These are phyloP conservation scores for Craterocephalus amniculus DNA, from an alignment of 2,797 vertebrate species.

Conservation along the genomic window DNA sequence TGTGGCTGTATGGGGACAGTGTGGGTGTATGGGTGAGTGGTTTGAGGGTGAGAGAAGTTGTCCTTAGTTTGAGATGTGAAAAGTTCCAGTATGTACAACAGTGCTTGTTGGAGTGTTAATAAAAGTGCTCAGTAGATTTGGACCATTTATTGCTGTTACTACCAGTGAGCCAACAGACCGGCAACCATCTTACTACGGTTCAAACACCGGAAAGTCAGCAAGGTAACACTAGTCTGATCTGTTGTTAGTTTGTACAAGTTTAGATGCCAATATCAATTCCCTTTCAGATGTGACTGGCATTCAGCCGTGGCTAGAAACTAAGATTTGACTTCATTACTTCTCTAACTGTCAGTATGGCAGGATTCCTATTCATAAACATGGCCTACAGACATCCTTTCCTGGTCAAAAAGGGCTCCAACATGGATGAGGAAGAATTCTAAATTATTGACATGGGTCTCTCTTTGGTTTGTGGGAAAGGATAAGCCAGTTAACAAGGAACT, in stretches of 20 bases:
- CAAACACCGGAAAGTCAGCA: too few relatives aligned
- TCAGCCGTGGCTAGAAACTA: neutral
- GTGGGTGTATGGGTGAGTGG: too few relatives aligned
- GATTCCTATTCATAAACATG: neutral
- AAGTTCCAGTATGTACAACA: too few relatives aligned
- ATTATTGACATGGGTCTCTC: neutral
- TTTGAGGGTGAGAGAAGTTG: too few relatives aligned
- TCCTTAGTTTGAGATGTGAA: too few relatives aligned
- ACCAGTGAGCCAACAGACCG: too few relatives aligned
- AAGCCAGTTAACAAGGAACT: conserved; percentile 24
- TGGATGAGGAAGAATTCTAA: neutral
- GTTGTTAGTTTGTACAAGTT: neutral
- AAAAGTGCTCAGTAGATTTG: too few relatives aligned
- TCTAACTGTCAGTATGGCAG: neutral
- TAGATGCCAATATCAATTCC: neutral
- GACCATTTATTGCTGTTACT: too few relatives aligned
- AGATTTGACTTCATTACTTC: neutral
- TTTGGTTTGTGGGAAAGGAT: conserved; percentile 36
- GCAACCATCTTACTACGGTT: too few relatives aligned
- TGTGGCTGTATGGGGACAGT: too few relatives aligned
- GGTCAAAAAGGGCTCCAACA: neutral
- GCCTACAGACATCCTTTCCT: neutral
- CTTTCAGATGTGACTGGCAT: neutral
- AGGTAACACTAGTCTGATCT: neutral
- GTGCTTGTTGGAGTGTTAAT: too few relatives aligned